Conservation (phyloP, 2,113 vertebrate species). For the human (Homo sapiens) region DNA sequence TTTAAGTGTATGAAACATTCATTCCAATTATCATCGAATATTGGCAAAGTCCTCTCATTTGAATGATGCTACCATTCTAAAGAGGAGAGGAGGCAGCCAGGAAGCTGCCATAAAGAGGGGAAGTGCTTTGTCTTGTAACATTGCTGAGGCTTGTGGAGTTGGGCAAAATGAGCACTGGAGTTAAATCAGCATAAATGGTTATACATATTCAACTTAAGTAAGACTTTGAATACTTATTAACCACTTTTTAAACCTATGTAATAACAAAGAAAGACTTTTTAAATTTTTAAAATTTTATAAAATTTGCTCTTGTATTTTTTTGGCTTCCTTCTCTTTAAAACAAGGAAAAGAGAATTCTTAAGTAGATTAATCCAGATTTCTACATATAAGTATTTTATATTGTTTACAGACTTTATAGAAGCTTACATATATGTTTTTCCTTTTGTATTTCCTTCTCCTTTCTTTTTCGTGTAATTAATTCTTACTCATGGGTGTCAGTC, state of each 20-base stretch:
- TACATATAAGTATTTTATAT: background rate
- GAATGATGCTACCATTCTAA: slow-evolving; percentile 7
- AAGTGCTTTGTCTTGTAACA: background rate
- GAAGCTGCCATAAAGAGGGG: background rate
- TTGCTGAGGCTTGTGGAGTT: background rate
- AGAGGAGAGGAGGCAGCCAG: background rate
- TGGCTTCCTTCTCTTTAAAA: background rate
- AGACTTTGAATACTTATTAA: background rate
- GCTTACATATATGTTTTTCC: background rate
- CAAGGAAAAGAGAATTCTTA: background rate
- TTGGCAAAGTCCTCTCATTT: slow-evolving; percentile 46
- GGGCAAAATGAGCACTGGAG: too few species aligned
- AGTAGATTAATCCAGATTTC: background rate
- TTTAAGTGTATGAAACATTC: slow-evolving; percentile 50
- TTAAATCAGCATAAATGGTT: background rate
- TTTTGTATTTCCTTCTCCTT: background rate
- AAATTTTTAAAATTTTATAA: background rate
- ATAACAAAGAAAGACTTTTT: background rate
- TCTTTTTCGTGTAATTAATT: background rate
- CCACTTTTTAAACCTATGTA: background rate
- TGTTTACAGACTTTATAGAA: background rate
- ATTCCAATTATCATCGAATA: slow-evolving; percentile 55
- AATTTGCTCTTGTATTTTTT: background rate
- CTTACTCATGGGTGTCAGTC: background rate
- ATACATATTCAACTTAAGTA: background rate